Evolutionary conservation across 2,797 vertebrate genomes (phyloP), one percentile per base, ranked within the genome.

Genomic region (Mastacembelus armatus): DNA sequence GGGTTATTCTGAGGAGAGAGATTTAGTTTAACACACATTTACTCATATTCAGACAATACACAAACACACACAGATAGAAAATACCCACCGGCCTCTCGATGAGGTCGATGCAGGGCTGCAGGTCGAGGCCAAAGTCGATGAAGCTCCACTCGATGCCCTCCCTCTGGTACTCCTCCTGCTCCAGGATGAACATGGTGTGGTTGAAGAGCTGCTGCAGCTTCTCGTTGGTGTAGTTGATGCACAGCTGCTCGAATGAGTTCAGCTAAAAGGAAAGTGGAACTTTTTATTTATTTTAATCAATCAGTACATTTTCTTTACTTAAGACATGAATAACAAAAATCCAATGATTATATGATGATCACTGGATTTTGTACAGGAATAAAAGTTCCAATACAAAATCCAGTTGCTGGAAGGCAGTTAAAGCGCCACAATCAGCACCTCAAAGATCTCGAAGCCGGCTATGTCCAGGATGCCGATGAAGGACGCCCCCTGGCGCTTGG

Each of bases 141-240:
- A 99, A 99, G 89, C 96, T 98, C 98, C 98, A 99, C 92, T 99
- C 97, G n/a, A 99, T 99, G 69, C 98, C 98, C 88, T 99, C 98
- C 0, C 98, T 93, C 86, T 99, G 98, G 84, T 99, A 99, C 71
- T 99, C 98, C 84, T 99, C 98, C 88, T 99, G 98, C 93, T 99
- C 97, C 91, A 99, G 95, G 90, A 99, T 95, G 89, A 99, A 99
- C 97, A 99, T 98, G 52, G 98, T 99, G 91, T 99, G 98, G 91
- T 99, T 99, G 94, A 99, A 99, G 32, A 99, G 94, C 86, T 99
- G 98, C 92, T 99, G 98, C 76, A 99, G 94, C 93, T 99, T 99
- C 93, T 99, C 97, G 0, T 99, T 99, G 77, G 98, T 99, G 90
- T 98, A 99, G 92, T 99, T 99, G 89, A 99, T 99, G 66, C 98